Base-by-base conservation (phyloP, 2,797 vertebrate species). In the Vespertilio murinus region DNA sequence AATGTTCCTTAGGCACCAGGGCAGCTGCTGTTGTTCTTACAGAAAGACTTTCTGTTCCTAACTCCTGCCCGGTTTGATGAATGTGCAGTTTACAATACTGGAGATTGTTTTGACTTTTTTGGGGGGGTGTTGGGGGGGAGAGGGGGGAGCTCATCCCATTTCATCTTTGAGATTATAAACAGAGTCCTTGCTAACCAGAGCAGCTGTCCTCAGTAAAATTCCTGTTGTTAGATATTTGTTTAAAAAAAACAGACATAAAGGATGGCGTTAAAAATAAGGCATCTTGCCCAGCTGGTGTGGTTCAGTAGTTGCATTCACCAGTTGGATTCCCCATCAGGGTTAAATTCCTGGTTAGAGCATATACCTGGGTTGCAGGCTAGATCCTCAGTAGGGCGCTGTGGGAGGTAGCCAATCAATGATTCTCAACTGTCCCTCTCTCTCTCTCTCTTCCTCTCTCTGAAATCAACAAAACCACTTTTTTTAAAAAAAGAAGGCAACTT, bases 221-320 rank as follows among this genome's bases (percentile, higher is more conserved):
- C 81, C 73, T 81, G 10, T 40, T 91, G 64, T 71, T 86, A 95
- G 92, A 89, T 94, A 87, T 87, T 95, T 94, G 91, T 93, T 89
- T 95, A 78, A 92, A 92, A 78, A 47, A 12, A 47, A 47, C 45
- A 47, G 45, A 47, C 13, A 47, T 47, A 47, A 47, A 47, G 45
- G 11, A 47, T 47, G 45, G 45, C 45, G 45, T 47, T 47, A 14
- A 52, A 56, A 77, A 56, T 56, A 83, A 81, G 88, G 9, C 70
- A 49, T 88, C 81, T 67, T 79, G 49, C 59, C 28, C 59, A 30
- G 25, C 28, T 16, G 59, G 12, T 61, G 12, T 61, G 59, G 59
- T 28, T 30, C 12, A 30, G 59, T 59, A 10, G 56, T 28, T 13
- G 56, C 18, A 52, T 52, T 59, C 56, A 56, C 23, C 4, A 10